Evolutionary conservation across 2,888 invertebrate species (phyloP), one percentile per base, ranked within the genome.

Genomic region (Agrilus cyanescens): DNA sequence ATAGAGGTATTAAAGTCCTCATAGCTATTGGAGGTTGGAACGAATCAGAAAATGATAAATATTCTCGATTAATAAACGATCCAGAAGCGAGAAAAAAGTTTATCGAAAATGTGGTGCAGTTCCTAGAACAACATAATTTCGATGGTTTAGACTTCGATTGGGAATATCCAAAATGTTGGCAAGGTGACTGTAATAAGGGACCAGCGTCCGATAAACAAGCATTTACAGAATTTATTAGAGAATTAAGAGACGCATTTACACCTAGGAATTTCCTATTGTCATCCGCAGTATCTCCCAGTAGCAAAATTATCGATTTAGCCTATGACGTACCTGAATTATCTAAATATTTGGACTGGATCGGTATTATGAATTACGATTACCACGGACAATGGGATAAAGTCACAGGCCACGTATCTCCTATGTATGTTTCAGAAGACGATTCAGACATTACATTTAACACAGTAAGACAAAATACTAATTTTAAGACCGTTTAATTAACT

Each of bases 11-110:
- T 12, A 89, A 87, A 63, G 85, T 89, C 0, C 70, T 88, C 0
- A 71, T 95, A 2, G 93, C 93, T 1, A 78, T 95, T 45, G 95
- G 95, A 5, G 95, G 94, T 0, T 94, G 94, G 94, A 93, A 90
- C 58, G 91, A 94, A 66, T 93, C 90, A 0, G 85, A 84, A 0
- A 89, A 88, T 4, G 85, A 87, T 61, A 91, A 91, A 59, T 91
- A 91, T 65, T 85, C 88, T 1, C 75, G 81, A 34, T 68, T 91
- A 29, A 89, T 87, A 0, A 82, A 85, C 61, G 83, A 76, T 57
- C 73, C 80, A 0, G 67, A 75, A 1, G 78, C 85, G 0, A 72
- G 90, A 43, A 70, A 75, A 20, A 75, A 75, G 49, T 93, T 93
- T 57, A 75, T 88, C 12, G 69, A 76, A 0, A 80, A 87, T 53